Evolutionary conservation across 2,888 invertebrate genomes (phyloP).

Genomic region (Stenodema calcarata): DNA sequence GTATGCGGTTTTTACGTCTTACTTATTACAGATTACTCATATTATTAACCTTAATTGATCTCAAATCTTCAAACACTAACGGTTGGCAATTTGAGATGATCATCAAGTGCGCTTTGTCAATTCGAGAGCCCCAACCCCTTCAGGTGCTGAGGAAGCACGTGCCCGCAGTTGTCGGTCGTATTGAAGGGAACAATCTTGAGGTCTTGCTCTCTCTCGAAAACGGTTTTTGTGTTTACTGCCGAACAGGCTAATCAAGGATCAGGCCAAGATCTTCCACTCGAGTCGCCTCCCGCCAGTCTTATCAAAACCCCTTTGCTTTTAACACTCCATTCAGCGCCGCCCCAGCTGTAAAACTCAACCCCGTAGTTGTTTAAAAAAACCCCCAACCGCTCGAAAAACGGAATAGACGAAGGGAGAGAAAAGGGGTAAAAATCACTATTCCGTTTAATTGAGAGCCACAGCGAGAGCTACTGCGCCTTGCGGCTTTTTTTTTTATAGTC

Average conservation of each 20-base stretch:
- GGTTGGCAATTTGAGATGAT: neutral
- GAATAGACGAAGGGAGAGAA: neutral
- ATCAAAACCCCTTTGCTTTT: conserved; percentile 42
- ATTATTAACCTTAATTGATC: neutral
- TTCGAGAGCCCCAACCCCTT: neutral
- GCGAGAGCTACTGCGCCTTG: neutral
- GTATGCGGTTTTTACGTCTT: too few relatives aligned
- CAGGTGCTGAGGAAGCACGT: neutral
- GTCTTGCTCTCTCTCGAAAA: neutral
- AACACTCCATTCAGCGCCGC: conserved; percentile 41
- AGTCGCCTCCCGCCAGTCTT: conserved; percentile 14
- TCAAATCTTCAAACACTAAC: neutral
- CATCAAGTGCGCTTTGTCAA: neutral
- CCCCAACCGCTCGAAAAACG: neutral
- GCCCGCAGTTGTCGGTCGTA: neutral
- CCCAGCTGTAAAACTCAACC: conserved; percentile 29
- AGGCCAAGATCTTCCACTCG: conserved; percentile 28
- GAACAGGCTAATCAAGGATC: conserved; percentile 38
- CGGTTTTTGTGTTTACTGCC: conserved; percentile 23
- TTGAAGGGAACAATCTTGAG: neutral
- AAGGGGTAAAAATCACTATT: conserved; percentile 15
- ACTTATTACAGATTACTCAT: too few relatives aligned
- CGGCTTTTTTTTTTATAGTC: neutral
- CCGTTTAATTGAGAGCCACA: neutral
- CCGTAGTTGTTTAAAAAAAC: neutral